Evolutionary conservation across 2,113 vertebrate species (phyloP).

Genomic region (Mormyrus iriodes): DNA sequence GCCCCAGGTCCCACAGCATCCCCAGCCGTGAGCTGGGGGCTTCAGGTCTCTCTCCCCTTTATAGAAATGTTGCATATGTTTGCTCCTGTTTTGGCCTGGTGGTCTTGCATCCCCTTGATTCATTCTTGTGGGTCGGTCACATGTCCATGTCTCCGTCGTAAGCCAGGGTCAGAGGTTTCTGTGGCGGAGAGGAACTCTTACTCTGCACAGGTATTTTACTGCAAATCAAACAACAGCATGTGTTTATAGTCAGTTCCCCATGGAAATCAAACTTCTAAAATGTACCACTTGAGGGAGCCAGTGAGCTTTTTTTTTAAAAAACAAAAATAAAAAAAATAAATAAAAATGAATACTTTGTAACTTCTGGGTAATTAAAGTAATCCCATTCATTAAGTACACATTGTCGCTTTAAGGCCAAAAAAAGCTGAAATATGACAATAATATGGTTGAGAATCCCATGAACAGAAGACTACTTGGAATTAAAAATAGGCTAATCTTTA

Average conservation of each 20-base stretch:
- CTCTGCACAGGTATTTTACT: slow-evolving; percentile 78
- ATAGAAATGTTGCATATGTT: not conserved
- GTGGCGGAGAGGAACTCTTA: slow-evolving; percentile 76
- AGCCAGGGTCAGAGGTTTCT: slow-evolving; percentile 90
- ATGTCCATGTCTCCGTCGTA: slow-evolving; percentile 94
- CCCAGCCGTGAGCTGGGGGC: not conserved
- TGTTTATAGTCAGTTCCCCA: not conserved
- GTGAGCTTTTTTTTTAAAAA: not conserved
- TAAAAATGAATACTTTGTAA: not conserved
- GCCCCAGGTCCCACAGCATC: not conserved
- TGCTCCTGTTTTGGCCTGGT: not conserved
- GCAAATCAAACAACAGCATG: slow-evolving; percentile 45
- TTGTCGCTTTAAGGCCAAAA: not conserved
- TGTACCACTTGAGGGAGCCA: not conserved
- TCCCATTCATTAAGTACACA: not conserved
- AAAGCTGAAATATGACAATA: not conserved
- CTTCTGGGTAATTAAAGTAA: not conserved
- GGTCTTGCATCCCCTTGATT: not conserved
- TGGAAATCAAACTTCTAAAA: not conserved
- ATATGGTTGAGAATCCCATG: not conserved
- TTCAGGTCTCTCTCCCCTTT: not conserved
- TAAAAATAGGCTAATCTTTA: not conserved
- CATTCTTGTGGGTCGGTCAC: slow-evolving; percentile 55
- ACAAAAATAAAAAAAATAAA: too few species aligned
- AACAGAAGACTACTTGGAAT: not conserved